phyloP scores from a whole-genome alignment of 2,113 vertebrate species.

The Heterocephalus glaber region DNA sequence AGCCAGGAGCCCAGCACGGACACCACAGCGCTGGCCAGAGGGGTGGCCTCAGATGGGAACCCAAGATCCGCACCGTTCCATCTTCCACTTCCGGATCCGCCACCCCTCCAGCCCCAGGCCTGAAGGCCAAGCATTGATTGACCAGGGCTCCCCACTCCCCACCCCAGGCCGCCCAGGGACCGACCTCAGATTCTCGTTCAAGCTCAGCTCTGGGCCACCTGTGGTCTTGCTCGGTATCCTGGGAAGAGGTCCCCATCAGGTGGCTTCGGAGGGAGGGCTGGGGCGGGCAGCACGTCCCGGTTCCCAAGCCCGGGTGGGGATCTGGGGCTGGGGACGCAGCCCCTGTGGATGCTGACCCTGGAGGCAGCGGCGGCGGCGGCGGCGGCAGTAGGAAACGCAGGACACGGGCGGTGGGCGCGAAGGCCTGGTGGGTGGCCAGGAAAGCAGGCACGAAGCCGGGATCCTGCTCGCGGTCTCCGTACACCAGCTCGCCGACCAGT shows the following conservation, averaged over 20 bases:
- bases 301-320: neutral
- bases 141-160: neutral
- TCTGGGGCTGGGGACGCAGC: neutral
- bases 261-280: neutral
- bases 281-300: neutral
- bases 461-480: conserved; percentile 84
- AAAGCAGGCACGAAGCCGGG: conserved; percentile 87
- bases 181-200: conserved; percentile 72
- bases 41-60: neutral
- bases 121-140: neutral
- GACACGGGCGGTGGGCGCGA: conserved; percentile 84
- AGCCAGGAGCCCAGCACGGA: conserved; percentile 90
- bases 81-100: too few relatives aligned
- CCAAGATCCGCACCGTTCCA: neutral
- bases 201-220: neutral
- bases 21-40: conserved; percentile 75
- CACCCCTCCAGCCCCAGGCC: neutral
- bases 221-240: conserved; percentile 46
- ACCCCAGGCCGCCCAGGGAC: neutral
- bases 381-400: conserved; percentile 87
- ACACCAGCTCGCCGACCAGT: conserved; percentile 87
- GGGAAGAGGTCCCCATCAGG: conserved; percentile 15
- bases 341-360: neutral
- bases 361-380: conserved; percentile 56
- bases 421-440: conserved; percentile 91